Conservation (phyloP, 2,113 vertebrate species). For the Mus spicilegus region DNA sequence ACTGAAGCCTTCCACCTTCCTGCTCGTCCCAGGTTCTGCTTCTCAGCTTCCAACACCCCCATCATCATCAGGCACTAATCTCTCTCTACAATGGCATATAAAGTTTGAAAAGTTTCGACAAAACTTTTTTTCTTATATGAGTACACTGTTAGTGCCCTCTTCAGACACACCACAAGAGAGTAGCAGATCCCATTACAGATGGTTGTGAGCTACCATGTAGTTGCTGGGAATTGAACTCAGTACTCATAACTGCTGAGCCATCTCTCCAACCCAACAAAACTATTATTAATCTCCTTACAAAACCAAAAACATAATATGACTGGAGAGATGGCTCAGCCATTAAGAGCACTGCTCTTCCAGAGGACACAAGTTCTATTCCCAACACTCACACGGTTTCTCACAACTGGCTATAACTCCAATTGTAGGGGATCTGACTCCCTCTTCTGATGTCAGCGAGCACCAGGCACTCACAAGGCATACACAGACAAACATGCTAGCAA, state of each 20-base stretch:
- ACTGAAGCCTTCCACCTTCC: neutral
- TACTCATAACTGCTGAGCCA: too few species aligned
- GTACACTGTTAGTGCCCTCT: too few species aligned
- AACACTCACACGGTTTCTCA: neutral
- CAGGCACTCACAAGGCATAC: neutral
- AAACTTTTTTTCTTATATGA: neutral
- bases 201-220: too few species aligned
- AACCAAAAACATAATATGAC: neutral
- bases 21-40: neutral
- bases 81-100: neutral
- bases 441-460: neutral
- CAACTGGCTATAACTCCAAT: neutral
- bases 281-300: neutral
- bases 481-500: neutral
- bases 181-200: too few species aligned
- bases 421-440: neutral
- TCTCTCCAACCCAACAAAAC: neutral
- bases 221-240: too few species aligned
- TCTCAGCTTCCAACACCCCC: neutral
- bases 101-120: neutral
- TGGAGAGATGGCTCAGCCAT: neutral
- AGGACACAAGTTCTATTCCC: neutral
- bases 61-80: slow-evolving; percentile 4
- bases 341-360: neutral
- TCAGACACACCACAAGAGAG: too few species aligned